Base-by-base conservation (phyloP, 2,888 invertebrate species). In the Drosophila histrio region DNA sequence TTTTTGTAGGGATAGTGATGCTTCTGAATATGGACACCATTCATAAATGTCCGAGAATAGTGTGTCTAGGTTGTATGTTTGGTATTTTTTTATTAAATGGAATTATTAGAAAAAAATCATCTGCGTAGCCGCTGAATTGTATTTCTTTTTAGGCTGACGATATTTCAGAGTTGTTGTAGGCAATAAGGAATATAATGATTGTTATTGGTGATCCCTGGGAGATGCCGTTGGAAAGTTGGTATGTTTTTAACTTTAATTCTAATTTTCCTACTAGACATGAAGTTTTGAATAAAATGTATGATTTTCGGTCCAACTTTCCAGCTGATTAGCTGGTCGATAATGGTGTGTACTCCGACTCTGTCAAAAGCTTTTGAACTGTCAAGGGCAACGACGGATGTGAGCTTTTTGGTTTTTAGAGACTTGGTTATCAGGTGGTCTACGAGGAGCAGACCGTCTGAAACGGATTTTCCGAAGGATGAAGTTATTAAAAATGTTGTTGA, bases 1-100 rank as follows among this genome's bases (percentile, higher is more conserved):
- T 22, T 39, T 39, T 22, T 5, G 1, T 6, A 39, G 22, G 15
- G 24, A 43, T 2, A 43, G 24, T 26, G 19, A 43, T 7, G 41
- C 41, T 26, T 41, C 50, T 50, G 59, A 59, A 15, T 50, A 44
- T 34, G 34, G 26, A 9, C 36, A 32, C 59, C 59, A 59, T 11
- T 30, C 28, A 0, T 30, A 22, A 8, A 52, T 60, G 2, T 52
- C 28, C 1, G 19, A 3, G 11, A 60, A 46, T 0, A 60, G 17
- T 11, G 1, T 26, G 43, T 60, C 30, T 1, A 60, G 44, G 17
- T 52, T 60, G 15, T 30, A 36, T 1, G 4, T 53, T 28, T 28
- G 43, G 32, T 32, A 34, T 53, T 47, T 38, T 30, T n/a, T 9
- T 43, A 2, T 47, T 49, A 3, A 41, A 21, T 2, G 32, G 3